phyloP scores from a whole-genome alignment of 2,113 vertebrate species.

The Alosa alosa region DNA sequence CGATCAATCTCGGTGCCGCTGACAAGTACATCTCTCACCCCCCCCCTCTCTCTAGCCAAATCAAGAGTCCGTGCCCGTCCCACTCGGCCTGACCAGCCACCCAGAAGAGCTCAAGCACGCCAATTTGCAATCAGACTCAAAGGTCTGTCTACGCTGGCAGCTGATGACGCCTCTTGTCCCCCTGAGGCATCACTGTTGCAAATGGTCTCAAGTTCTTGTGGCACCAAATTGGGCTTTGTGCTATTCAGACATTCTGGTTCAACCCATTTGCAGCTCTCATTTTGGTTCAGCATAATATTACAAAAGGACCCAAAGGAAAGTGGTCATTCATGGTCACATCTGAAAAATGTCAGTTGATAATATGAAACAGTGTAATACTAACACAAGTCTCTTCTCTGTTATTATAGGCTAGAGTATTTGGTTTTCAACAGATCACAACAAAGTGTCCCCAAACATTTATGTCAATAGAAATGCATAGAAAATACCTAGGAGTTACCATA shows the following conservation, averaged over 20 bases:
- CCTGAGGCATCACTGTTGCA: not conserved
- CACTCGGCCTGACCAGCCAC: not conserved
- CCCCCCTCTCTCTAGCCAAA: not conserved
- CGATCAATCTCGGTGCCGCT: slow-evolving; percentile 31
- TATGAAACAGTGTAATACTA: too few relatives aligned
- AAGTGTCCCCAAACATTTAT: too few relatives aligned
- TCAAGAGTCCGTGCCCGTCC: not conserved
- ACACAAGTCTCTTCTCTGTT: too few relatives aligned
- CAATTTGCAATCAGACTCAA: not conserved
- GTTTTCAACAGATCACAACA: too few relatives aligned
- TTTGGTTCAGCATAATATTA: not conserved
- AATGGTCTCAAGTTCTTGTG: not conserved
- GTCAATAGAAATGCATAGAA: too few relatives aligned
- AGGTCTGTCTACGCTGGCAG: not conserved
- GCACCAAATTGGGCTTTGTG: not conserved
- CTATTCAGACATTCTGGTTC: not conserved
- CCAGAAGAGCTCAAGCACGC: not conserved
- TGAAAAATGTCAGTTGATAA: too few relatives aligned
- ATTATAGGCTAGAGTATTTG: too few relatives aligned
- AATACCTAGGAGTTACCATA: too few relatives aligned
- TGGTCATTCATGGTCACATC: not conserved
- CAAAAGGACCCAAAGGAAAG: not conserved
- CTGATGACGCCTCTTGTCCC: not conserved
- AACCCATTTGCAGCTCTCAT: not conserved
- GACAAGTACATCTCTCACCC: slow-evolving; percentile 6